Percentiles rank a stretch among this genome's conserved stretches.
These are phyloP conservation scores for Nephotettix cincticeps DNA, from an alignment of 1,140 invertebrate species.

Conservation along the genomic window DNA sequence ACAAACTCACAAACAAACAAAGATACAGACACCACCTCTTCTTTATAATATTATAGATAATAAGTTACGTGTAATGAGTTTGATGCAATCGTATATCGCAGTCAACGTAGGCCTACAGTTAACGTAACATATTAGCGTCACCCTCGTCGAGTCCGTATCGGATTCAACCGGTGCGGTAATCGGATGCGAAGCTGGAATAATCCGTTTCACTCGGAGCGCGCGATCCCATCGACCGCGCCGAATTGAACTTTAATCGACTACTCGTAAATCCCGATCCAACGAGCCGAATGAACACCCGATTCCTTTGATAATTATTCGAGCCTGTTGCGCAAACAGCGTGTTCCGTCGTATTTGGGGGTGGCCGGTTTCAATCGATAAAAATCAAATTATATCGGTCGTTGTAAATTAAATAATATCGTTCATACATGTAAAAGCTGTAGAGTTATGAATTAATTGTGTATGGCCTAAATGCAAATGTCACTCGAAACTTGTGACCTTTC, in stretches of 20 bases:
- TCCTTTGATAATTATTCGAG: neutral
- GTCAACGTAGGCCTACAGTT: no score
- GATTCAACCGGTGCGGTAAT: no score
- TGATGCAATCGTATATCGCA: no score
- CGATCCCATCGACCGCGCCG: neutral
- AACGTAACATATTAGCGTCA: no score
- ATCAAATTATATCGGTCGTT: constrained; percentile 1
- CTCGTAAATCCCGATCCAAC: neutral
- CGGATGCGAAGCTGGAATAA: no score
- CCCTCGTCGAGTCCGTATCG: no score
- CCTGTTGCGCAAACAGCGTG: neutral
- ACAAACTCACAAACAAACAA: no score
- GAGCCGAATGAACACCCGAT: neutral
- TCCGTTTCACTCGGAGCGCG: neutral
- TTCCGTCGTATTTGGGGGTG: neutral
- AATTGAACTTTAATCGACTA: constrained; percentile 6
- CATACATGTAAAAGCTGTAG: neutral
- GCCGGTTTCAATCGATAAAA: neutral
- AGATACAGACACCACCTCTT: no score
- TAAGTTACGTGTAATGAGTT: no score
- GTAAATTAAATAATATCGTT: neutral
- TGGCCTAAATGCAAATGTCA: no score
- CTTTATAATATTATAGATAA: no score
- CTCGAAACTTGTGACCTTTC: no score
- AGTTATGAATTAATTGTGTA: neutral